A percentile compares a stretch with the other conserved stretches of the same genome.
phyloP scores from a whole-genome alignment of 2,888 invertebrate genomes.

The Pterostichus madidus region DNA sequence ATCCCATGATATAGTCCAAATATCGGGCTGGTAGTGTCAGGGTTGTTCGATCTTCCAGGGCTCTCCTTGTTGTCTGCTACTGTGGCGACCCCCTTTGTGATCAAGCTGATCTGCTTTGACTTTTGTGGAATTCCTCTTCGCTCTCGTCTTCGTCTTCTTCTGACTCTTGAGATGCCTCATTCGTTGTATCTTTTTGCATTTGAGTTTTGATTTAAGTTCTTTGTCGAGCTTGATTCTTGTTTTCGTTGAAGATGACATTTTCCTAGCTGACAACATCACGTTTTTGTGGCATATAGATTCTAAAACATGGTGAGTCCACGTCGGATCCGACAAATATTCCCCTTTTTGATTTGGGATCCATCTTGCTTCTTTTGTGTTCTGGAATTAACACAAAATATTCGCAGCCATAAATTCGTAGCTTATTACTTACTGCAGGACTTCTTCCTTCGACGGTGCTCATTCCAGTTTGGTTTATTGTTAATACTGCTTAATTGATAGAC shows the following conservation, averaged over 20 bases:
- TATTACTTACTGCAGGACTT: constrained; percentile 38
- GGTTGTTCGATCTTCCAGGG: constrained; percentile 34
- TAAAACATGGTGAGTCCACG: not conserved
- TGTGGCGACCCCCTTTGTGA: constrained; percentile 16
- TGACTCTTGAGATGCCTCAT: constrained; percentile 23
- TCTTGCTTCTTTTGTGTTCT: constrained; percentile 36
- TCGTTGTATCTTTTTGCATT: constrained; percentile 1
- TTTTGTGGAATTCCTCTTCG: constrained; percentile 28
- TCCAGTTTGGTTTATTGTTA: constrained; percentile 45
- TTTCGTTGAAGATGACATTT: constrained; percentile 52
- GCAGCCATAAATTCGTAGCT: constrained; percentile 39
- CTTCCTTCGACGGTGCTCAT: constrained; percentile 44
- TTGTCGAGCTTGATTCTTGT: constrained; percentile 37
- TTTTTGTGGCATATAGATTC: constrained; percentile 43
- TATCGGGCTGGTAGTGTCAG: constrained; percentile 33
- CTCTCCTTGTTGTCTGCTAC: constrained; percentile 37
- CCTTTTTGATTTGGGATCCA: constrained; percentile 20
- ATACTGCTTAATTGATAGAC: constrained; percentile 42
- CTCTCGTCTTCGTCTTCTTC: constrained; percentile 43
- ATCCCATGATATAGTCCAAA: constrained; percentile 19
- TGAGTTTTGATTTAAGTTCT: constrained; percentile 45
- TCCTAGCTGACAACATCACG: constrained; percentile 14
- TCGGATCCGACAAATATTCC: constrained; percentile 32
- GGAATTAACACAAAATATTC: constrained; percentile 37
- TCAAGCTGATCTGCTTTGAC: constrained; percentile 6